These are phyloP conservation scores for Cynocephalus volans DNA, from an alignment of 2,113 vertebrate species.

Conservation along the genomic window DNA sequence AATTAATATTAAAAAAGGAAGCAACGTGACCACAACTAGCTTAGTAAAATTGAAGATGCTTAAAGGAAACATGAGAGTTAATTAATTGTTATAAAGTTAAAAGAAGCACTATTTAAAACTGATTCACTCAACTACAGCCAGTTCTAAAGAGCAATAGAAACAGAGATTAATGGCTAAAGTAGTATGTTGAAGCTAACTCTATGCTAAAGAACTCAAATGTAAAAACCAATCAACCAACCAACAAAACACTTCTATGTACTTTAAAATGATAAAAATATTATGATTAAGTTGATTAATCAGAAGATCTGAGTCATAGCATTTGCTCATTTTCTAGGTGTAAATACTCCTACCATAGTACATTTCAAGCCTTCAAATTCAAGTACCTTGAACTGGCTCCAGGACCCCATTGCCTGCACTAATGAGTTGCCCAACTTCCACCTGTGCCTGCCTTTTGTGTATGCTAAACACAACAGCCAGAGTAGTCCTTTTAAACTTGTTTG, in stretches of 20 bases:
- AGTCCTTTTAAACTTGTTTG: neutral
- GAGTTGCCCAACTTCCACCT: neutral
- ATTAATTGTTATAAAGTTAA: neutral
- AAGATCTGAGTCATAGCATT: neutral
- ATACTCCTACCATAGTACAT: neutral
- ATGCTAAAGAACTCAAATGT: neutral
- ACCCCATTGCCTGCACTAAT: neutral
- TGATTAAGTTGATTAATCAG: neutral
- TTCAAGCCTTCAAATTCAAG: neutral
- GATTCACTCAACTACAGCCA: neutral
- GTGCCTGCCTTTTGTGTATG: fast-evolving
- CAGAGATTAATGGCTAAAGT: neutral
- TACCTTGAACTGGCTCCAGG: neutral
- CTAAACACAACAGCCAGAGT: neutral
- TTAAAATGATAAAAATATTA: neutral
- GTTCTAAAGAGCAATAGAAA: neutral
- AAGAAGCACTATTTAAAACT: conserved; percentile 17
- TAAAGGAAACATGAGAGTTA: neutral
- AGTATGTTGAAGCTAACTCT: neutral
- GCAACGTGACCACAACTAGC: neutral
- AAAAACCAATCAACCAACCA: neutral
- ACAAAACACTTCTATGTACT: neutral
- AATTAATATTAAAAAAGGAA: neutral
- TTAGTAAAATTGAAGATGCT: neutral
- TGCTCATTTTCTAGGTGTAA: neutral